Evolutionary conservation across 2,797 vertebrate species (phyloP), one percentile per base, ranked within the genome.

Genomic region (Geotrypetes seraphini): DNA sequence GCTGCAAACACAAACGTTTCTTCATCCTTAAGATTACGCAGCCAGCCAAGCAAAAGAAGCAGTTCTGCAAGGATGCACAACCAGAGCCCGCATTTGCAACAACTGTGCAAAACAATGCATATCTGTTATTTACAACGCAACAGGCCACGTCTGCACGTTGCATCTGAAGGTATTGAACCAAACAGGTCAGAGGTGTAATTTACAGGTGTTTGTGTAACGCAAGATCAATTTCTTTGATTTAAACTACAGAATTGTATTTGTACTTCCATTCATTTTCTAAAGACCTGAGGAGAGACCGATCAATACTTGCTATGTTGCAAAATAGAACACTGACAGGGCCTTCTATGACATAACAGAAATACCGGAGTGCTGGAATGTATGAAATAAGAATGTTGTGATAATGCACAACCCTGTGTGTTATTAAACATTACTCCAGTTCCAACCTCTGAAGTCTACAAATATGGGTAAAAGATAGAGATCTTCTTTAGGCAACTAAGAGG

Each of bases 21-120:
- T 59, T 60, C 66, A 73, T 62, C 71, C 72, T 45, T n/a, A n/a
- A 69, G 72, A 68, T n/a, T n/a, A n/a, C n/a, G n/a, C n/a, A n/a
- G n/a, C n/a, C n/a, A n/a, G n/a, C n/a, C n/a, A 33, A 74, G 57
- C 72, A 76, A 75, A 73, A 60, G 50, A 60, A 75, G 71, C 60
- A 59, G 22, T 52, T 55, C 42, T 25, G 38, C 56, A 55, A 48
- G 46, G 43, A 37, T 51, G 60, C 28, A 50, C 47, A 57, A 53
- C 37, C 36, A 52, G 60, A 42, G 57, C 64, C 30, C 34, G 14
- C 7, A 36, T 51, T 60, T n/a, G n/a, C n/a, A n/a, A n/a, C n/a
- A n/a, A n/a, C n/a, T 41, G 47, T n/a, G n/a, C n/a, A n/a, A n/a
- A n/a, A n/a, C n/a, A n/a, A n/a, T n/a, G n/a, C n/a, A 47, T 52